These are phyloP conservation scores for Merodon equestris DNA, from an alignment of 2,888 invertebrate genomes.

Conservation along the genomic window DNA sequence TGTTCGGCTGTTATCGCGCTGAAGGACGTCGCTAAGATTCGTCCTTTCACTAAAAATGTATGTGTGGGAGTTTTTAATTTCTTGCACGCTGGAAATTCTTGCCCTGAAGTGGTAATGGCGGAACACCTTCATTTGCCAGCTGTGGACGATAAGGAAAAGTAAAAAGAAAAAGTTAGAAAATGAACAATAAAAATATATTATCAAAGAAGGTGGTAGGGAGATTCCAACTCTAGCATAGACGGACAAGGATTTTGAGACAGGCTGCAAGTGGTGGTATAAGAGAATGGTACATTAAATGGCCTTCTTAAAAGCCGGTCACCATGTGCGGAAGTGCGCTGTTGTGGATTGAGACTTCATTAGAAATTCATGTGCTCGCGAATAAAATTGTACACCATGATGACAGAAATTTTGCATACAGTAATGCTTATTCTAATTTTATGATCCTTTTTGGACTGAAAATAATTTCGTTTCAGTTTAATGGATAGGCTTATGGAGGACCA, in stretches of 20 bases:
- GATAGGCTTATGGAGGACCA: background rate
- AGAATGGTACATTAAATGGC: constrained; percentile 26
- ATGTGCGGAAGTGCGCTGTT: constrained; percentile 41
- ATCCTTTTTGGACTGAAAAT: constrained; percentile 51
- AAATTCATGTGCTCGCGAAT: constrained; percentile 54
- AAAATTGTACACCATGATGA: constrained; percentile 11
- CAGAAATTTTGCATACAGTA: constrained; percentile 50
- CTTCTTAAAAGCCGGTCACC: constrained; percentile 45
- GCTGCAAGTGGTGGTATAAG: constrained; percentile 5
- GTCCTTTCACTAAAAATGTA: constrained; percentile 38
- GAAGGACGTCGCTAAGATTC: constrained; percentile 38
- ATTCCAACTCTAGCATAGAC: background rate
- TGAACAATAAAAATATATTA: constrained; percentile 55
- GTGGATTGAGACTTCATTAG: constrained; percentile 57
- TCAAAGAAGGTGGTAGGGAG: constrained; percentile 18
- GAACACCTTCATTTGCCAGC: constrained; percentile 74
- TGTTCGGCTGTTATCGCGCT: constrained; percentile 45
- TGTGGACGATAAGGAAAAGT: constrained; percentile 66
- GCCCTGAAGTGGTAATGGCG: constrained; percentile 73
- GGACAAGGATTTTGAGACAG: background rate
- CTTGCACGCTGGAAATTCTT: constrained; percentile 74
- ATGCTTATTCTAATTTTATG: constrained; percentile 65
- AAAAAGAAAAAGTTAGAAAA: constrained; percentile 11
- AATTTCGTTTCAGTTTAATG: constrained; percentile 58
- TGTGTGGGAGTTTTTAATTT: constrained; percentile 70